Evolutionary conservation across 2,797 vertebrate genomes (phyloP).

Genomic region (Cossypha niveicapilla): DNA sequence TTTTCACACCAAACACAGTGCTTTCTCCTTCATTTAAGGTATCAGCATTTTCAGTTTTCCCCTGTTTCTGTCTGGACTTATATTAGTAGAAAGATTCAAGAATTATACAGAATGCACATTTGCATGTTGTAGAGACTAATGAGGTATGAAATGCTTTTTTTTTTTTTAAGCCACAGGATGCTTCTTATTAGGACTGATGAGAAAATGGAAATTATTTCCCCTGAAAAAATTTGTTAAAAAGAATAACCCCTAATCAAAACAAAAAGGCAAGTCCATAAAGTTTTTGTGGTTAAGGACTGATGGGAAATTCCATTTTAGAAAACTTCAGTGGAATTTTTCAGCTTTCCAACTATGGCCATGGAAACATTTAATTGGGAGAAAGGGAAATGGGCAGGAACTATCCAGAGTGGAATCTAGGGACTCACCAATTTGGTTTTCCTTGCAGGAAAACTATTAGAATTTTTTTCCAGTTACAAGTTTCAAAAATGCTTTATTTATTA

Average conservation of each 20-base stretch:
- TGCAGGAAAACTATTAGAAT: not conserved
- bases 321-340: not conserved
- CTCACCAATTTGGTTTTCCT: not conserved
- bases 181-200: not conserved
- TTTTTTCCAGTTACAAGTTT: not conserved
- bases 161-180: not conserved
- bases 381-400: not conserved
- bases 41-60: not conserved
- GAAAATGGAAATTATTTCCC: not conserved
- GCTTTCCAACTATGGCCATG: not conserved
- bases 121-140: not conserved
- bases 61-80: not conserved
- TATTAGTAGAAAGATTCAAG: not conserved
- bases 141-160: not conserved
- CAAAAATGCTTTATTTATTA: not conserved
- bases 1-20: not conserved
- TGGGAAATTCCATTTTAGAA: not conserved
- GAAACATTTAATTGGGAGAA: not conserved
- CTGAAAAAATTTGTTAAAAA: not conserved
- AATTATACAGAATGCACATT: not conserved
- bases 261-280: not conserved
- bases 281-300: not conserved
- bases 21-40: not conserved
- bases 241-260: not conserved
- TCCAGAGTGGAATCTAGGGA: not conserved